These are phyloP conservation scores for Meriones psammophilus DNA, from an alignment of 2,797 vertebrate genomes.

Conservation along the genomic window DNA sequence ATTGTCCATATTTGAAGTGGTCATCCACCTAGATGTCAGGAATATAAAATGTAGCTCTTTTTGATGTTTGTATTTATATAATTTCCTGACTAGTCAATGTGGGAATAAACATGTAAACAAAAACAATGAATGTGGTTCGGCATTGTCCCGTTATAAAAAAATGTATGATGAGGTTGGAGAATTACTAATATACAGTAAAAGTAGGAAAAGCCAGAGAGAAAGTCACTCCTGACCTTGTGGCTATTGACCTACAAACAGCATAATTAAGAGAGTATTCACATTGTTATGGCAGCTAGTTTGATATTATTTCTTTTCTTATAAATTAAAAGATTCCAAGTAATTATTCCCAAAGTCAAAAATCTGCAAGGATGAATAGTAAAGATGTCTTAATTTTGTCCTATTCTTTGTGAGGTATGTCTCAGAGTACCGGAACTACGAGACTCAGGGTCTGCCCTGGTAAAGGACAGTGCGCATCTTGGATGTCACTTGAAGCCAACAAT, in stretches of 20 bases:
- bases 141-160: background rate
- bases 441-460: too few species aligned
- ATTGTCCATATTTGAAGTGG: background rate
- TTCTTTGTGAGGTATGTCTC: background rate
- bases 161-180: background rate
- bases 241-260: background rate
- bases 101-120: background rate
- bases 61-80: background rate
- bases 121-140: background rate
- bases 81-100: background rate
- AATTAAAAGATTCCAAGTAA: background rate
- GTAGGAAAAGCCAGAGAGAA: background rate
- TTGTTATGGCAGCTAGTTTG: background rate
- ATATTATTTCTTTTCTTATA: background rate
- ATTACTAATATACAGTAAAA: too few species aligned
- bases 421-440: too few species aligned
- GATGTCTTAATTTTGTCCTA: background rate
- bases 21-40: too few species aligned
- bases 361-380: too few species aligned
- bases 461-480: background rate
- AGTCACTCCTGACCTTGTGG: background rate
- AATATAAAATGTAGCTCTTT: background rate
- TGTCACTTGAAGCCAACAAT: background rate
- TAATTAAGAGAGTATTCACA: background rate
- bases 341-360: background rate